A percentile compares a stretch with the other conserved stretches of the same genome.
Conservation (phyloP, 2,888 invertebrate genomes). For the Scelioninae gen. 1 region DNA sequence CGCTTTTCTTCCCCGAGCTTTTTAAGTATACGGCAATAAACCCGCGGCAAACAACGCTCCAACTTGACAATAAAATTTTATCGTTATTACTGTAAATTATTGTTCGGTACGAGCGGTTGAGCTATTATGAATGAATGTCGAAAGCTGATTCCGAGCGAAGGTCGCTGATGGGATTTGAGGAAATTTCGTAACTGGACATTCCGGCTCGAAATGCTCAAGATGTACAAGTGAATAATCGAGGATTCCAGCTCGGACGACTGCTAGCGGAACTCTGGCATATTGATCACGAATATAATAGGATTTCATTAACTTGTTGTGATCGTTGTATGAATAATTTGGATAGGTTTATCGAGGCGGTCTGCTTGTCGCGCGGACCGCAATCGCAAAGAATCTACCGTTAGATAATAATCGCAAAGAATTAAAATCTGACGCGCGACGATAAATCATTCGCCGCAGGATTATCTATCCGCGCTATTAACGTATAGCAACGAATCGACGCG, state of each 20-base stretch:
- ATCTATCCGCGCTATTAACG: conserved; percentile 38
- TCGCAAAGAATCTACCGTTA: background rate
- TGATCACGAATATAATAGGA: conserved; percentile 37
- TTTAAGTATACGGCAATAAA: conserved; percentile 39
- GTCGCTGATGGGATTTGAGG: too few species aligned
- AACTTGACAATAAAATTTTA: conserved; percentile 32
- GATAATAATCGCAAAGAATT: too few species aligned
- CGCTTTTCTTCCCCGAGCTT: conserved; percentile 14
- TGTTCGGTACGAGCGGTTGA: background rate
- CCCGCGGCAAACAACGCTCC: background rate
- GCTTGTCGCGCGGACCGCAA: background rate
- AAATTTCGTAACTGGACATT: conserved; percentile 3
- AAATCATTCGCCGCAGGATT: conserved; percentile 41
- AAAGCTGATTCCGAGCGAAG: background rate
- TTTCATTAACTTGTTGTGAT: conserved; percentile 57
- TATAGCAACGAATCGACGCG: conserved; percentile 44
- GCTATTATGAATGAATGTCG: conserved; percentile 1
- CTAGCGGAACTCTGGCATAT: conserved; percentile 26
- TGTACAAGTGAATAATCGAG: conserved; percentile 16
- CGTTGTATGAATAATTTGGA: conserved; percentile 54
- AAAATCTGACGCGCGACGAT: conserved; percentile 31
- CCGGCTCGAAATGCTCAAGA: conserved; percentile 21
- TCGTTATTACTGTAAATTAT: conserved; percentile 25
- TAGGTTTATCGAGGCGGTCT: conserved; percentile 19
- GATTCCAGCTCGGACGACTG: conserved; percentile 20